Conservation (phyloP, 2,797 vertebrate genomes). For the Coregonus sp. region DNA sequence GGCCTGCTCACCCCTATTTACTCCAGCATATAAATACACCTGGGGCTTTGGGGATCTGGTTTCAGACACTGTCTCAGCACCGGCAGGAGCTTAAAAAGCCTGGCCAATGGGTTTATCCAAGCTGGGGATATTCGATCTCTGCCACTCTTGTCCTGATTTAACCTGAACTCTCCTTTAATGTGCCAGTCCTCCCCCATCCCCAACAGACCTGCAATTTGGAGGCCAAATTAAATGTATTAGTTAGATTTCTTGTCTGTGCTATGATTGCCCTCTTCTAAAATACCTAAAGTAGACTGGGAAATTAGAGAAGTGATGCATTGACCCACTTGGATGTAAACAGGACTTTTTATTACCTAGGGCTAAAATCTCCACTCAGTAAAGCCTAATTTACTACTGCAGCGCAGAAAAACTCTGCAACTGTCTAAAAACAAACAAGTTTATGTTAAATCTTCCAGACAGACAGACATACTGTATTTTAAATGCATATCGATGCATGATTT, state of each 20-base stretch:
- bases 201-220: slow-evolving; percentile 22
- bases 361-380: too few species aligned
- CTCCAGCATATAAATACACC: too few species aligned
- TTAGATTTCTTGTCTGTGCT: slow-evolving; percentile 34
- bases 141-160: slow-evolving; percentile 24
- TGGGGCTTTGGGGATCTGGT: too few species aligned
- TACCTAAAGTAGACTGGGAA: slow-evolving; percentile 25
- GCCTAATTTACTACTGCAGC: not conserved
- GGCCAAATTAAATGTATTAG: slow-evolving; percentile 29
- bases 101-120: not conserved
- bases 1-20: too few species aligned
- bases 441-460: not conserved
- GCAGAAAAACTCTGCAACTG: not conserved
- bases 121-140: slow-evolving; percentile 15
- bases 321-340: too few species aligned
- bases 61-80: too few species aligned
- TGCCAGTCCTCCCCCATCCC: slow-evolving; percentile 4
- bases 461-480: not conserved
- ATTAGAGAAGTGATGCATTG: slow-evolving; percentile 25
- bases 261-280: slow-evolving; percentile 18
- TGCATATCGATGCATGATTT: too few species aligned
- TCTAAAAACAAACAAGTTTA: not conserved
- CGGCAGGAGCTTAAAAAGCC: not conserved
- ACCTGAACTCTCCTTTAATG: slow-evolving; percentile 15
- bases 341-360: too few species aligned